phyloP scores from a whole-genome alignment of 1,140 invertebrate genomes.

The Drosophila lacteicornis region DNA sequence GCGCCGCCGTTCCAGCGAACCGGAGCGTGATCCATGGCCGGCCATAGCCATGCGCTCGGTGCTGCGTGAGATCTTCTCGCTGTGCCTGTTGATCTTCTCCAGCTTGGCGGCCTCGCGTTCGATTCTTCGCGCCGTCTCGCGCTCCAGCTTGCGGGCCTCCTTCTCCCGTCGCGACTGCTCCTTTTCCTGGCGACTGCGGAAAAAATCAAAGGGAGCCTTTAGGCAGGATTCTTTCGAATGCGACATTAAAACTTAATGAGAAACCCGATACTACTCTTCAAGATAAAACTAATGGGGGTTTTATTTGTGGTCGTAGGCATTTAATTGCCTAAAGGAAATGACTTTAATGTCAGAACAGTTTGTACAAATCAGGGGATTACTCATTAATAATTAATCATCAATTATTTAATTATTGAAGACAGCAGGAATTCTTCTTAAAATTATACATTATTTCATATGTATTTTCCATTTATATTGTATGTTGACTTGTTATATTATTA shows the following conservation, averaged over 20 bases:
- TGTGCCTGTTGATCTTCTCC: slow-evolving; percentile 83
- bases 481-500: no score
- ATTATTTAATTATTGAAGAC: background rate
- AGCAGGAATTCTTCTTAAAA: background rate
- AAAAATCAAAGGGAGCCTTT: background rate
- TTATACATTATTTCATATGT: no score
- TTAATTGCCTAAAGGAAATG: background rate
- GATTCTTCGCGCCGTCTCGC: slow-evolving; percentile 74
- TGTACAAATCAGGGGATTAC: background rate
- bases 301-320: background rate
- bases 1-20: slow-evolving; percentile 86
- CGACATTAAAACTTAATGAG: background rate
- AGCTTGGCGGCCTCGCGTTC: slow-evolving; percentile 82
- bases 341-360: background rate
- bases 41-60: slow-evolving; percentile 77
- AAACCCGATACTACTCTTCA: background rate
- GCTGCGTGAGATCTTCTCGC: slow-evolving; percentile 84
- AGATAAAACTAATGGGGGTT: background rate
- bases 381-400: background rate
- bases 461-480: no score
- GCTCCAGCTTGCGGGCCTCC: slow-evolving; percentile 80
- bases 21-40: slow-evolving; percentile 67
- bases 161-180: slow-evolving; percentile 79
- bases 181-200: slow-evolving; percentile 74
- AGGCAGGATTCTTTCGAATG: background rate